Conservation (phyloP, 1,140 invertebrate species). For the Polypedilum pembai region DNA sequence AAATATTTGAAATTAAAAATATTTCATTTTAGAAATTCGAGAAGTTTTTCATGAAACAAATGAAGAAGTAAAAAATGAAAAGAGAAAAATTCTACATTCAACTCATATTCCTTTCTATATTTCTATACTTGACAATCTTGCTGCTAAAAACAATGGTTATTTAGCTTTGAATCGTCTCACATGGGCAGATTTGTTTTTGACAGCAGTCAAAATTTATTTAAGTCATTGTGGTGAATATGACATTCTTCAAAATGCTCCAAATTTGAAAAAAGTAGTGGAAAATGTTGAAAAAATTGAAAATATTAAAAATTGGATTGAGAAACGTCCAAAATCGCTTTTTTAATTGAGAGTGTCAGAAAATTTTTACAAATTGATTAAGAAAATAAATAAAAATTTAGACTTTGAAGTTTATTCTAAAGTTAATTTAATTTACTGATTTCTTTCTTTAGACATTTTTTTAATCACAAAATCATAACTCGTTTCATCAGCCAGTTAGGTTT, state of each 20-base stretch:
- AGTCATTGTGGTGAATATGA: constrained; percentile 46
- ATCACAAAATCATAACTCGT: too few species aligned
- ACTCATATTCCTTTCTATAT: constrained; percentile 44
- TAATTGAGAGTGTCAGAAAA: constrained; percentile 35
- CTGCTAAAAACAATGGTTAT: constrained; percentile 44
- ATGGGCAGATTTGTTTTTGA: constrained; percentile 59
- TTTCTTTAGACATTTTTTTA: too few species aligned
- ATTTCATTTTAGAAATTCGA: constrained; percentile 44
- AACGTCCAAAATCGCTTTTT: constrained; percentile 49
- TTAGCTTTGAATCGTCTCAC: constrained; percentile 49
- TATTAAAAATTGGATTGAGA: constrained; percentile 59
- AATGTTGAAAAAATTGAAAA: constrained; percentile 49
- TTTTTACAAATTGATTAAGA: too few species aligned
- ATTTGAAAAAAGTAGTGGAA: constrained; percentile 48
- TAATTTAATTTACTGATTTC: too few species aligned
- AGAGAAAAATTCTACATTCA: constrained; percentile 35
- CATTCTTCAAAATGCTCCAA: constrained; percentile 50
- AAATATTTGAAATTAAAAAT: constrained; percentile 35
- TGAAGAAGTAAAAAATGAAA: constrained; percentile 45
- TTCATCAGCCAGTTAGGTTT: too few species aligned
- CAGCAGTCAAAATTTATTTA: constrained; percentile 49
- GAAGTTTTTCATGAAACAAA: constrained; percentile 43
- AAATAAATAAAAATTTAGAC: too few species aligned
- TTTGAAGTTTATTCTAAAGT: too few species aligned
- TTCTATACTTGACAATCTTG: constrained; percentile 44